Base-by-base conservation (phyloP, 1,140 invertebrate species). In the Drosophila micromelanica region DNA sequence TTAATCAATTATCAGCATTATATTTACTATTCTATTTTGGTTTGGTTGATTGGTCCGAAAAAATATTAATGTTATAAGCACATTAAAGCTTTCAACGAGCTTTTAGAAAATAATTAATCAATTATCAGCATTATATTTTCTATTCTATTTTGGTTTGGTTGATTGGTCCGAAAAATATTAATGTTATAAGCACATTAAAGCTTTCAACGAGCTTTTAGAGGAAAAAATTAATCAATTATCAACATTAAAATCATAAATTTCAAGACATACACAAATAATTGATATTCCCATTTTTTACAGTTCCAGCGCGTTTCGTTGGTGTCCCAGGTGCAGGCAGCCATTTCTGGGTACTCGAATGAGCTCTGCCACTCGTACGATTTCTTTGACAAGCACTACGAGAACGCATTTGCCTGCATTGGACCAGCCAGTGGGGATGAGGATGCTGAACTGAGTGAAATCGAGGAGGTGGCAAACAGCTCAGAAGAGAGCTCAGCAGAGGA, bases 321-420 rank as follows among this genome's bases (percentile, higher is more conserved):
- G 45, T 63, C 91, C 11, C 92, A 94, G 61, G 95, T 96, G 17
- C 93, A 94, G 78, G 93, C 91, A 20, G 94, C 94, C 54, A 93
- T 96, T 40, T 93, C 94, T 62, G 93, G 93, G 12, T 96, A 96
- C 78, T 93, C 93, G 15, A 93, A 92, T 63, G 92, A 93, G 46
- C 80, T 94, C 13, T 93, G 94, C 71, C 91, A 92, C 45, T 94
- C 95, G 42, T 90, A 95, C 27, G 71, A 93, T 60, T 94, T 93
- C 90, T 94, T 95, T 74, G 91, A 93, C 60, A 76, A 93, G 40
- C 60, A 91, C 40, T 91, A 91, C 35, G 89, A 78, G n/a, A 55
- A 80, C 20, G 71, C 51, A 0, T 86, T 91, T 38, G 30, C 60
- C 0, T 27, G 55, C 20, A 40, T 87, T 8, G 82, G 89, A 3